Evolutionary conservation across 2,888 invertebrate genomes (phyloP).

Genomic region (Orthonevra nobilis): DNA sequence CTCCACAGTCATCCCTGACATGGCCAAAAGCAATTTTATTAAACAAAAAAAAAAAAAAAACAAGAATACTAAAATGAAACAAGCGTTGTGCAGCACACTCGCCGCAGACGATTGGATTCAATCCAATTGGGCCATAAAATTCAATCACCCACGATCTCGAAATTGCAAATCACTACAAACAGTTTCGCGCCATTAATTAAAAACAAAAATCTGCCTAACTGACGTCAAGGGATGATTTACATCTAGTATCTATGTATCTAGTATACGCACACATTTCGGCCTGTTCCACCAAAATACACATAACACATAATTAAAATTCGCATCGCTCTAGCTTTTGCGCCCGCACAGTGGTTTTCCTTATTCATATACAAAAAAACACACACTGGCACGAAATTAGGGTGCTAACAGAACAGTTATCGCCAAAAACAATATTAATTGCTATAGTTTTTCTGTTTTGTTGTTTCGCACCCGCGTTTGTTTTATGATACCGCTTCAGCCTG

Average conservation of each 20-base stretch:
- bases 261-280: neutral
- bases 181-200: slow-evolving; percentile 39
- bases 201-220: slow-evolving; percentile 37
- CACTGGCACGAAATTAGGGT: slow-evolving; percentile 35
- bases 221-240: slow-evolving; percentile 54
- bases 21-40: neutral
- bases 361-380: neutral
- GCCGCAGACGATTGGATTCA: slow-evolving; percentile 10
- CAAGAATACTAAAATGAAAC: no score
- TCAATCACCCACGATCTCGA: slow-evolving; percentile 45
- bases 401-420: slow-evolving; percentile 62
- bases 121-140: slow-evolving; percentile 58
- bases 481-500: slow-evolving; percentile 2
- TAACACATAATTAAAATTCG: slow-evolving; percentile 60
- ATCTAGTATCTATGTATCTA: neutral
- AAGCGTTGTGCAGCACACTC: neutral
- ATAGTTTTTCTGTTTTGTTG: slow-evolving; percentile 37
- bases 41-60: neutral
- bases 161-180: slow-evolving; percentile 57
- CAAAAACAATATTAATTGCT: slow-evolving; percentile 59
- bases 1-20: neutral
- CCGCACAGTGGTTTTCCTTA: slow-evolving; percentile 7
- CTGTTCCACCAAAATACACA: slow-evolving; percentile 15
- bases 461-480: slow-evolving; percentile 46
- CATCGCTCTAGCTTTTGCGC: neutral